phyloP scores from a whole-genome alignment of 1,140 invertebrate species.

The Dendrolimus punctatus region DNA sequence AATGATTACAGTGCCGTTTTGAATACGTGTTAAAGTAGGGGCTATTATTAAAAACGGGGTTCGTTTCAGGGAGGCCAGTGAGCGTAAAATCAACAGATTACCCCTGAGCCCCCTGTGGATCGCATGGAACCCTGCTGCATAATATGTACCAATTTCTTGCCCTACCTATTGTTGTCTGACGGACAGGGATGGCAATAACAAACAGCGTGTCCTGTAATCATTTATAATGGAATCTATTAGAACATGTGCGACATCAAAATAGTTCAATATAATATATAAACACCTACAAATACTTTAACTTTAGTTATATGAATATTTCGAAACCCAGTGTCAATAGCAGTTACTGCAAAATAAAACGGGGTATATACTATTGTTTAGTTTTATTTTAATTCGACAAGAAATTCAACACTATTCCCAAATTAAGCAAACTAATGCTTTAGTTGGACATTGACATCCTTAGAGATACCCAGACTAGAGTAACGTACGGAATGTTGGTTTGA shows the following conservation, averaged over 20 bases:
- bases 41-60: slow-evolving; percentile 11
- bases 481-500: too few relatives aligned
- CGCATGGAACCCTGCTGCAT: slow-evolving; percentile 34
- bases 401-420: too few relatives aligned
- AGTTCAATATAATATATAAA: too few relatives aligned
- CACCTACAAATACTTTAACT: too few relatives aligned
- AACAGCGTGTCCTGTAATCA: slow-evolving; percentile 8
- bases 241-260: slow-evolving; percentile 4
- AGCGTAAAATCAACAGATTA: slow-evolving; percentile 71
- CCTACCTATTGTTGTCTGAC: slow-evolving; percentile 51
- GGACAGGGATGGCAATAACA: slow-evolving; percentile 54
- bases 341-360: too few relatives aligned
- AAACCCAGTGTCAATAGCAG: too few relatives aligned
- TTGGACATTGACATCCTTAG: too few relatives aligned
- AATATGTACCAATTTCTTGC: slow-evolving; percentile 54
- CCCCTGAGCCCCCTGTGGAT: slow-evolving; percentile 36
- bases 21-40: slow-evolving; percentile 47
- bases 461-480: too few relatives aligned
- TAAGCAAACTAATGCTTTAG: too few relatives aligned
- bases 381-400: too few relatives aligned
- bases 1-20: slow-evolving; percentile 53
- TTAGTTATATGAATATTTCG: too few relatives aligned
- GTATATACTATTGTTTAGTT: too few relatives aligned
- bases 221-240: slow-evolving; percentile 12
- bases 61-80: slow-evolving; percentile 24